These are phyloP conservation scores for Danio albolineatus DNA, from an alignment of 2,797 vertebrate species.

Conservation along the genomic window DNA sequence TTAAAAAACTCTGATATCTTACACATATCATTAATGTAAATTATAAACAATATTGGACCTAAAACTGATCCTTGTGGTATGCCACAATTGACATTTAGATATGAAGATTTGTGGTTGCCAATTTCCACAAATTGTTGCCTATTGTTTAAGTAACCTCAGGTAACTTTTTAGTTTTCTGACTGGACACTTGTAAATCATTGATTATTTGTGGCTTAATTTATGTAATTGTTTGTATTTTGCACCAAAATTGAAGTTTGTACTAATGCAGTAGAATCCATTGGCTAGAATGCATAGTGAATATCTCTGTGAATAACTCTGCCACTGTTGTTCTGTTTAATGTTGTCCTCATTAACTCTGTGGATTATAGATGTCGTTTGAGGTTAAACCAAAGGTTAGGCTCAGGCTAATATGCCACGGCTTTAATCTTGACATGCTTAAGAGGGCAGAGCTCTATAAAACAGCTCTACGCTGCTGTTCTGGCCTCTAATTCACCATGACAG, in stretches of 20 bases:
- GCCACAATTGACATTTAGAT: too few relatives aligned
- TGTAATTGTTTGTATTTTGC: not conserved
- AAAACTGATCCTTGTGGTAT: too few relatives aligned
- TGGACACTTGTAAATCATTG: not conserved
- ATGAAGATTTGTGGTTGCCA: too few relatives aligned
- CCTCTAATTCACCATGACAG: slow-evolving; percentile 13
- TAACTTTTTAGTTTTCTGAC: not conserved
- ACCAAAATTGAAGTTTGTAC: not conserved
- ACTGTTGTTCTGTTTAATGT: slow-evolving; percentile 11
- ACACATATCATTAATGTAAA: too few relatives aligned
- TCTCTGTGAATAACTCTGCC: not conserved
- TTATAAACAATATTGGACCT: too few relatives aligned
- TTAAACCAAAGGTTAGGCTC: slow-evolving; percentile 35
- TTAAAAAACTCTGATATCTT: too few relatives aligned
- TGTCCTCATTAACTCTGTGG: slow-evolving; percentile 16
- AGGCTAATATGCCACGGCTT: slow-evolving; percentile 38
- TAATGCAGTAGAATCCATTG: not conserved
- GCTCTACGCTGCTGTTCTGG: slow-evolving; percentile 3
- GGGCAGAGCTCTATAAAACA: slow-evolving; percentile 26
- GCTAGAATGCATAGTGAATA: not conserved
- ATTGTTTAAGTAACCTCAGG: too few relatives aligned
- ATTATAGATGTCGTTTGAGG: slow-evolving; percentile 23
- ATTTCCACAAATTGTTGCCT: too few relatives aligned
- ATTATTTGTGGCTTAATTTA: not conserved
- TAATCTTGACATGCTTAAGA: slow-evolving; percentile 36